Conservation (phyloP, 2,113 vertebrate species). For the Anser brachyrhynchus region DNA sequence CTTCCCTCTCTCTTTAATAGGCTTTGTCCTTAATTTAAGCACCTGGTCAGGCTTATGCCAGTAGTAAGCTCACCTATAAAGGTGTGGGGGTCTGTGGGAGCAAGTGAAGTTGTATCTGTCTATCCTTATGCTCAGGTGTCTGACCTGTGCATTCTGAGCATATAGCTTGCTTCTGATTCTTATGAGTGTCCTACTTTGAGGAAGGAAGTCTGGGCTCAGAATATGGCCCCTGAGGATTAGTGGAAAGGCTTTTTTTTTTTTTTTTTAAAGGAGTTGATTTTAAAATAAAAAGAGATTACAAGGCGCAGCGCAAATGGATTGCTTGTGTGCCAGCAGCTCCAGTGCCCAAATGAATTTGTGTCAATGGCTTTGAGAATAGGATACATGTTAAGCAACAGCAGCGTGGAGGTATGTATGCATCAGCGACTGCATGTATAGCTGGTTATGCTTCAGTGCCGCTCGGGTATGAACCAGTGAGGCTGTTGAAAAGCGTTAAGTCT, state of each 20-base stretch:
- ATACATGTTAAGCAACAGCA: neutral
- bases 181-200: slow-evolving; percentile 24
- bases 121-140: neutral
- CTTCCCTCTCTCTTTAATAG: neutral
- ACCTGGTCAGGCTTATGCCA: neutral
- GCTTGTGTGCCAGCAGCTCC: neutral
- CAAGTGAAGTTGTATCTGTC: neutral
- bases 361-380: neutral
- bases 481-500: slow-evolving; percentile 17
- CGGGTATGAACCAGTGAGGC: neutral
- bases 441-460: neutral
- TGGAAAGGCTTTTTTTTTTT: neutral
- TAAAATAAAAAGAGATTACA: slow-evolving; percentile 30
- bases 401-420: neutral
- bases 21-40: neutral
- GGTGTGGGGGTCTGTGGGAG: neutral
- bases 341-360: neutral
- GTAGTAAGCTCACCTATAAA: neutral
- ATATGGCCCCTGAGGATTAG: neutral
- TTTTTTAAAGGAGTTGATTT: neutral
- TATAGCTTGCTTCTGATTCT: neutral
- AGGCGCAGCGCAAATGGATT: neutral
- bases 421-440: neutral
- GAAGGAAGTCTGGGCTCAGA: neutral
- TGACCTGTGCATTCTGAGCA: neutral